Percentiles rank a stretch among this genome's conserved stretches.
phyloP scores from a whole-genome alignment of 2,888 invertebrate species.

The Drosophila anceps region DNA sequence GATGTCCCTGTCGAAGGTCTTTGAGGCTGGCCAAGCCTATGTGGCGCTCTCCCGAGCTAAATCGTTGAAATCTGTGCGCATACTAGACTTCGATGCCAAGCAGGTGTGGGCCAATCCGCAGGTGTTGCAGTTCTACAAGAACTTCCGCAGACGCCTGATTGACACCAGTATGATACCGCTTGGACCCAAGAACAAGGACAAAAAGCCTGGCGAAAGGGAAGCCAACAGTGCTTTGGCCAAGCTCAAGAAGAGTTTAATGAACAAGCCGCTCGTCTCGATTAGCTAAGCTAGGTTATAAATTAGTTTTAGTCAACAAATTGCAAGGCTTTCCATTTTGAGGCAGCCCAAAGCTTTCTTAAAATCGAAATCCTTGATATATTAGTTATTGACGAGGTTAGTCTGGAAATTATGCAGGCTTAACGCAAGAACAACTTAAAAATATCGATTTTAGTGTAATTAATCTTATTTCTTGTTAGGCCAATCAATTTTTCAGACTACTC shows the following conservation, averaged over 20 bases:
- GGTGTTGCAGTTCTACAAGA: conserved; percentile 93
- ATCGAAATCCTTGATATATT: conserved; percentile 22
- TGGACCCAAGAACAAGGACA: conserved; percentile 85
- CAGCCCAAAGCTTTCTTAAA: conserved; percentile 13
- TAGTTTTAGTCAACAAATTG: neutral
- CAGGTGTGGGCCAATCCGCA: conserved; percentile 96
- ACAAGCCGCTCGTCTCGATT: conserved; percentile 85
- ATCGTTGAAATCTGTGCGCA: conserved; percentile 93
- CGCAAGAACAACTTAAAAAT: neutral
- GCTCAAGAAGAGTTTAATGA: conserved; percentile 84
- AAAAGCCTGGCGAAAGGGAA: conserved; percentile 57
- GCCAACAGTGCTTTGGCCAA: conserved; percentile 76
- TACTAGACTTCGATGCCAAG: conserved; percentile 93
- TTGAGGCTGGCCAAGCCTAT: conserved; percentile 98
- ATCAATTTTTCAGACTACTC: neutral
- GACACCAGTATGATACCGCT: conserved; percentile 89
- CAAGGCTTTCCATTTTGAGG: conserved; percentile 23
- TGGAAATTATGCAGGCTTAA: neutral
- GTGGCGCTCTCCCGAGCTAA: conserved; percentile 97
- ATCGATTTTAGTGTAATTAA: neutral
- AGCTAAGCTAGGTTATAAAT: conserved; percentile 58
- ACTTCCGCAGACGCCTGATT: conserved; percentile 88
- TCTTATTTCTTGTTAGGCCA: neutral
- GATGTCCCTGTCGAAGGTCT: conserved; percentile 95
- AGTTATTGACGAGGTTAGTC: neutral